Evolutionary conservation across 2,888 invertebrate species (phyloP).

Genomic region (Amblyjoppa fuscipennis): DNA sequence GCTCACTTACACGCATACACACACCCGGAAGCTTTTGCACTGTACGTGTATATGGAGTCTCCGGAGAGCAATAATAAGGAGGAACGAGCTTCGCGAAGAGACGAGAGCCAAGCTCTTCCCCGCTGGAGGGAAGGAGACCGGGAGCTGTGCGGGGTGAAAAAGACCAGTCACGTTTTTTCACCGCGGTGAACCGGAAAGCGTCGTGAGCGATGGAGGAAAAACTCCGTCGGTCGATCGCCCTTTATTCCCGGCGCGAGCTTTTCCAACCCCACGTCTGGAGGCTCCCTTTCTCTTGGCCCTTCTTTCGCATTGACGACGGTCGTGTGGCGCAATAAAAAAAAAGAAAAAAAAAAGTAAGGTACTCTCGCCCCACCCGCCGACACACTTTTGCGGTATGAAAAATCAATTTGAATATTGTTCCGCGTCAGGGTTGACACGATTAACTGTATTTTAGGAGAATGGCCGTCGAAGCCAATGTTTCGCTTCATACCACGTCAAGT

Average conservation of each 20-base stretch:
- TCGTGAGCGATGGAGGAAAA: slow-evolving; percentile 39
- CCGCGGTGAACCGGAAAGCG: slow-evolving; percentile 48
- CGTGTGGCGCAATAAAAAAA: slow-evolving; percentile 3
- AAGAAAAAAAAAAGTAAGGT: background rate
- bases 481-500: background rate
- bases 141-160: slow-evolving; percentile 12
- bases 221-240: slow-evolving; percentile 49
- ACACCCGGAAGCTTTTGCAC: slow-evolving; percentile 34
- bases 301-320: slow-evolving; percentile 14
- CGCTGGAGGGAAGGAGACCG: background rate
- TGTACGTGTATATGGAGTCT: slow-evolving; percentile 43
- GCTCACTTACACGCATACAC: background rate
- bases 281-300: background rate
- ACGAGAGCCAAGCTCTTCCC: background rate
- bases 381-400: slow-evolving; percentile 12
- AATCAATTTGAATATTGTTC: slow-evolving; percentile 45
- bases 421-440: slow-evolving; percentile 10
- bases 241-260: slow-evolving; percentile 2
- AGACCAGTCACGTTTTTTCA: slow-evolving; percentile 51
- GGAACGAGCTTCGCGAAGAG: slow-evolving; percentile 38
- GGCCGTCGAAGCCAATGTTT: background rate
- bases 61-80: slow-evolving; percentile 46
- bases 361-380: slow-evolving; percentile 9
- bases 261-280: slow-evolving; percentile 9
- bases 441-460: slow-evolving; percentile 17